phyloP scores from a whole-genome alignment of 2,113 vertebrate genomes.

The Kryptolebias marmoratus region DNA sequence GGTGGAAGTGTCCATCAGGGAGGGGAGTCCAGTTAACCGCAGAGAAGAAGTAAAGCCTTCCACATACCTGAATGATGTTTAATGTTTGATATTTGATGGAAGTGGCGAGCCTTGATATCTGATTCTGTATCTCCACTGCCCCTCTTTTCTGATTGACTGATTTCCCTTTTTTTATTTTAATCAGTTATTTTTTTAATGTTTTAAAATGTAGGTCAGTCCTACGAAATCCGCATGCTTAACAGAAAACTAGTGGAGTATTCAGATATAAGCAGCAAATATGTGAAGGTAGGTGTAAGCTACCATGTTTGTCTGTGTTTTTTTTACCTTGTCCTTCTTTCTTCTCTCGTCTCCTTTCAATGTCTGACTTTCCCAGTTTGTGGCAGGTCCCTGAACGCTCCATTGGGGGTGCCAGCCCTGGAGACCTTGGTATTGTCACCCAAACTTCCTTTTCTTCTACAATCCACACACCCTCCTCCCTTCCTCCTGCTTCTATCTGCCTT shows the following conservation, averaged over 20 bases:
- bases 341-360: constrained; percentile 42
- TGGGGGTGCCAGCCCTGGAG: constrained; percentile 39
- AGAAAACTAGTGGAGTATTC: constrained; percentile 93
- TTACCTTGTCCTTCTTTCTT: constrained; percentile 50
- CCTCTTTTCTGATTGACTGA: constrained; percentile 64
- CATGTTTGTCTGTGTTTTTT: constrained; percentile 47
- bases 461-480: background rate
- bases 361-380: constrained; percentile 45
- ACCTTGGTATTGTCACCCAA: constrained; percentile 63
- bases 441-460: constrained; percentile 2
- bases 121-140: constrained; percentile 50
- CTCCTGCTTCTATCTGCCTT: constrained; percentile 18
- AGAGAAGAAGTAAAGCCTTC: too few relatives aligned
- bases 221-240: constrained; percentile 96
- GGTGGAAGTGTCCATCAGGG: too few relatives aligned
- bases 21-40: too few relatives aligned
- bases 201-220: constrained; percentile 92
- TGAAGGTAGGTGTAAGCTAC: constrained; percentile 87
- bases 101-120: background rate
- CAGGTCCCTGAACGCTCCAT: constrained; percentile 54
- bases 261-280: constrained; percentile 92
- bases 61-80: too few relatives aligned
- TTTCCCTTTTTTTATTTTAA: constrained; percentile 72
- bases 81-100: background rate
- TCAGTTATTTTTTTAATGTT: constrained; percentile 77